Base-by-base conservation (phyloP, 2,888 invertebrate genomes). In the Lepidocyrtinus sp. region DNA sequence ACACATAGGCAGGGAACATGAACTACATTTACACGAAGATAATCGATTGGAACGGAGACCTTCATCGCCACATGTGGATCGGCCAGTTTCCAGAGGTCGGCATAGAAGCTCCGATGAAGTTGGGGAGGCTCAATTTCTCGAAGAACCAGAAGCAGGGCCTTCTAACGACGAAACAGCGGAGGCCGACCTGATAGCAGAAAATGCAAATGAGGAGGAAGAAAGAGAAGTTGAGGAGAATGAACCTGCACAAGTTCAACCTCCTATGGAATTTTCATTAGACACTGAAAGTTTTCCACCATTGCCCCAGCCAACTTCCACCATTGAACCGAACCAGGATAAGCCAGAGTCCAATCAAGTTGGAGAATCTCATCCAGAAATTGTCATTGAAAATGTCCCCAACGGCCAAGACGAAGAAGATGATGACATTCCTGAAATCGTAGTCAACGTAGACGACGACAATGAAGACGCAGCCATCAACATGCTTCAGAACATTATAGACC, bases 401-500 rank as follows among this genome's bases (percentile, higher is more conserved):
- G 27, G 27, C 12, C 27, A 19, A 2, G 12, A 63, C 45, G 46
- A 21, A 3, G 68, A 36, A 19, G 64, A 74, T 36, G 45, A 3
- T 36, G 7, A 19, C 17, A 2, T 50, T 9, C 19, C 9, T 9
- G 63, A 15, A 50, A 22, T 24, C 1, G 50, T 21, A 1, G 62
- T 26, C 5, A 50, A 73, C 17, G 55, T 25, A 17, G 26, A 59
- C 5, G 61, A 55, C 55, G 24, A 17, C 36, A 45, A 67, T 67
- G 46, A 22, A 17, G 21, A 67, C 46, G 45, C 2, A 22, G n/a
- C n/a, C 70, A 12, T 67, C 15, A 74, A 79, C 63, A 24, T 79
- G 7, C 69, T 74, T 15, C 78, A 79, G 5, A 63, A 79, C 59
- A 73, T 79, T 22, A 55, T 79, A 21, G 73, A 79, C 19, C 78